phyloP scores from a whole-genome alignment of 2,113 vertebrate genomes.

The Saccopteryx bilineata region DNA sequence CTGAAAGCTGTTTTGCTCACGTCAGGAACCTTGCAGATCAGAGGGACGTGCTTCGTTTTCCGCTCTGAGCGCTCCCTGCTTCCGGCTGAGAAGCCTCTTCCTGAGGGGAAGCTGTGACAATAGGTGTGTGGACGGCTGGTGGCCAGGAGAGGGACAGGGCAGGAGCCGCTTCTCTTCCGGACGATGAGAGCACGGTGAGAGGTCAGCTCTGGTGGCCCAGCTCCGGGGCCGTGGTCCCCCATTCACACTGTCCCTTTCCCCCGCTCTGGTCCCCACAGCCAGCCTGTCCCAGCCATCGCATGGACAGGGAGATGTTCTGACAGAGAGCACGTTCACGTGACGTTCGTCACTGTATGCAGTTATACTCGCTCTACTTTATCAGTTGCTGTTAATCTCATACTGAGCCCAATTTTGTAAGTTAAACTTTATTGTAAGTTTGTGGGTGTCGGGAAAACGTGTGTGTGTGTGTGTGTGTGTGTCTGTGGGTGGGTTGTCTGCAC shows the following conservation, averaged over 20 bases:
- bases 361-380: not conserved
- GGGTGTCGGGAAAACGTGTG: not conserved
- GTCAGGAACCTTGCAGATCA: not conserved
- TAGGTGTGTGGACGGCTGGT: not conserved
- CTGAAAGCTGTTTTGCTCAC: no score
- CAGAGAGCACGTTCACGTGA: no score
- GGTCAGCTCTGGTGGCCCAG: rapidly evolving
- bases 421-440: not conserved
- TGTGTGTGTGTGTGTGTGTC: not conserved
- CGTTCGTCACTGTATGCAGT: rapidly evolving
- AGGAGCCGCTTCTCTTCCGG: rapidly evolving
- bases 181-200: rapidly evolving
- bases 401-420: not conserved
- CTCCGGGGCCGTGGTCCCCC: not conserved
- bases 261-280: not conserved
- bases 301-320: not conserved
- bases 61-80: no score
- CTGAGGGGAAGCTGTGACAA: no score
- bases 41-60: rapidly evolving
- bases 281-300: not conserved
- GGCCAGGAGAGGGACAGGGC: not conserved
- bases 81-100: no score
- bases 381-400: not conserved
- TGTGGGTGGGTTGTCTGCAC: not conserved
- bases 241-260: rapidly evolving